Evolutionary conservation across 2,797 vertebrate genomes (phyloP).

Genomic region (Ibycter americanus): DNA sequence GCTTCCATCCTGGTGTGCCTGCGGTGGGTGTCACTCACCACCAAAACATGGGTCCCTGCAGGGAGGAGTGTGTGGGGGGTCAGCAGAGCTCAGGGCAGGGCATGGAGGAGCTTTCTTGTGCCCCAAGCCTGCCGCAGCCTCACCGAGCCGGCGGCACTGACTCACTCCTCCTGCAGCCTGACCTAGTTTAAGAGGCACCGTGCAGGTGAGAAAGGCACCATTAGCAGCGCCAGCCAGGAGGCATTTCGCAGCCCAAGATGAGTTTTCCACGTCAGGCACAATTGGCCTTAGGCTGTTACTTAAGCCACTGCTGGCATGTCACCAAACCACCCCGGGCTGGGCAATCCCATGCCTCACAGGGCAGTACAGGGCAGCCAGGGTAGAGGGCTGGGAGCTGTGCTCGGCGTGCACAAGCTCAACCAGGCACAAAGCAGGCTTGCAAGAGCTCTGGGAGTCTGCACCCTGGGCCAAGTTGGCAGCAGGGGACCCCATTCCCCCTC

Average conservation of each 20-base stretch:
- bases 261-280: background rate
- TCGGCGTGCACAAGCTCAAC: accelerated
- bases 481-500: background rate
- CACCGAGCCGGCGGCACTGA: accelerated
- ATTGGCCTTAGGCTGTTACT: background rate
- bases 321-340: background rate
- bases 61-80: background rate
- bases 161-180: background rate
- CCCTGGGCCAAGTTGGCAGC: background rate
- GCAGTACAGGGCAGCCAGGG: background rate
- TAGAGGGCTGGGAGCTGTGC: background rate
- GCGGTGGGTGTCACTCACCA: accelerated
- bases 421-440: accelerated
- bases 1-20: background rate
- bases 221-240: background rate
- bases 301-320: background rate
- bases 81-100: accelerated
- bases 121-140: accelerated
- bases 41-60: accelerated
- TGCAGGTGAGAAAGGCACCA: background rate
- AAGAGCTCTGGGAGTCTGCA: background rate
- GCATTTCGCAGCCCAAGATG: background rate
- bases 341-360: background rate
- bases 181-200: background rate
- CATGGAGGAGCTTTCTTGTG: background rate